A percentile compares a stretch with the other conserved stretches of the same genome.
phyloP scores from a whole-genome alignment of 2,797 vertebrate species.

The Benthosema pterotum region DNA sequence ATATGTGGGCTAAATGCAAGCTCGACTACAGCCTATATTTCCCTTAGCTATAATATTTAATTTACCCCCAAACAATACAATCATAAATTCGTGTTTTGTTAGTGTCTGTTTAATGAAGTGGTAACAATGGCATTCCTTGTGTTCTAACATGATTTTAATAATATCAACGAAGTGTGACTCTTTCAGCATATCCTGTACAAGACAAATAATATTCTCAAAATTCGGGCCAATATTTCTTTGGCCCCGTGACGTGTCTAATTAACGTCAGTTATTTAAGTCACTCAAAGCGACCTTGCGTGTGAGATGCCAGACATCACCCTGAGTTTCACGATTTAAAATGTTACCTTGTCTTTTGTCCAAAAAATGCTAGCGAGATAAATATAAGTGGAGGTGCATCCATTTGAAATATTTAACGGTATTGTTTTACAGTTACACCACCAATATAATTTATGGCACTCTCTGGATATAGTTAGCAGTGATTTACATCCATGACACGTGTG shows the following conservation, averaged over 20 bases:
- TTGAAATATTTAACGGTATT: not conserved
- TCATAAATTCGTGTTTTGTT: slow-evolving; percentile 2
- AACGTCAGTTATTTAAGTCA: not conserved
- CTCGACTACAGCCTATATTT: too few species aligned
- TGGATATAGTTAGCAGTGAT: slow-evolving; percentile 43
- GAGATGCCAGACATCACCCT: slow-evolving; percentile 4
- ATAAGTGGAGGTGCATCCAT: not conserved
- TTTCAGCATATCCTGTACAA: not conserved
- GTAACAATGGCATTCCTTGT: slow-evolving; percentile 5
- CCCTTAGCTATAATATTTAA: too few species aligned
- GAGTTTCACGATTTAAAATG: slow-evolving; percentile 1
- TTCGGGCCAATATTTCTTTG: not conserved
- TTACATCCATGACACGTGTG: slow-evolving; percentile 32
- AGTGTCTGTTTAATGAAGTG: slow-evolving; percentile 31
- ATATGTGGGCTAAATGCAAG: too few species aligned
- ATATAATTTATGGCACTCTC: slow-evolving; percentile 7
- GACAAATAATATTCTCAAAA: not conserved
- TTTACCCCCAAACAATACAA: not conserved
- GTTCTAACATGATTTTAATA: not conserved
- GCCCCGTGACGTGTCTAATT: not conserved
- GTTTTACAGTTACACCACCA: not conserved
- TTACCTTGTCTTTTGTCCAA: not conserved
- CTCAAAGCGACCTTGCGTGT: not conserved
- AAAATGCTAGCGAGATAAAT: slow-evolving; percentile 12
- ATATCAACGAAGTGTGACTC: not conserved